Evolutionary conservation across 2,113 vertebrate genomes (phyloP).

Genomic region (Oryzias javanicus): DNA sequence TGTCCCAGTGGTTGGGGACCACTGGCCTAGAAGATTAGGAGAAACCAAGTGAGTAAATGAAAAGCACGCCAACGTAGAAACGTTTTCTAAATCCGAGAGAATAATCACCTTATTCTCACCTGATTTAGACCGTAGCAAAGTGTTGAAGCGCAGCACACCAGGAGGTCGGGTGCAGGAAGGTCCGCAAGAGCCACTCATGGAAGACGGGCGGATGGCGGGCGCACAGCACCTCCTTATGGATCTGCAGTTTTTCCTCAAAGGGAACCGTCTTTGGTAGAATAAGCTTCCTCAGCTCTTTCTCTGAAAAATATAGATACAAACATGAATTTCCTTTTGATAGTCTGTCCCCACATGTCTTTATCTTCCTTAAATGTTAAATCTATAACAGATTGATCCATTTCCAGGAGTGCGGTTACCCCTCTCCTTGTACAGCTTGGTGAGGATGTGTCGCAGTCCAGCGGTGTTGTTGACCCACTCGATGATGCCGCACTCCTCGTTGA

Average conservation of each 20-base stretch:
- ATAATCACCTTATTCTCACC: slow-evolving; percentile 89
- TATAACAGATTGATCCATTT: no score
- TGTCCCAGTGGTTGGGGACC: no score
- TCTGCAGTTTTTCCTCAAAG: slow-evolving; percentile 87
- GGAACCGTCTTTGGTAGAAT: slow-evolving; percentile 90
- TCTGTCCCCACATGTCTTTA: background rate
- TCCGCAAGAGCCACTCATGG: slow-evolving; percentile 95
- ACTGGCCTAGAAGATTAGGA: slow-evolving; percentile 79
- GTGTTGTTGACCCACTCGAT: slow-evolving; percentile 99
- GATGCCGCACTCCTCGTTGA: slow-evolving; percentile 97
- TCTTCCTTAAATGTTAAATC: no score
- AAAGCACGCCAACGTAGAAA: background rate
- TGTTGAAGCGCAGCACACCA: slow-evolving; percentile 74
- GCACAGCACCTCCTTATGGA: slow-evolving; percentile 90
- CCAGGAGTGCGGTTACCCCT: slow-evolving; percentile 77
- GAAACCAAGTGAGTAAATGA: background rate
- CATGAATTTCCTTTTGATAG: background rate
- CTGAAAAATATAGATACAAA: slow-evolving; percentile 70
- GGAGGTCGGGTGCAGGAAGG: slow-evolving; percentile 93
- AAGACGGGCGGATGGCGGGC: slow-evolving; percentile 92
- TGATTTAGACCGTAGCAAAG: no score
- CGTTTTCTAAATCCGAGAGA: background rate
- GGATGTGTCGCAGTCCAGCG: slow-evolving; percentile 90
- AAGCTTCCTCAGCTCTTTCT: slow-evolving; percentile 90
- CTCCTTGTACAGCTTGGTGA: slow-evolving; percentile 96